Base-by-base conservation (phyloP, 1,140 invertebrate genomes). In the Apis mellifera region DNA sequence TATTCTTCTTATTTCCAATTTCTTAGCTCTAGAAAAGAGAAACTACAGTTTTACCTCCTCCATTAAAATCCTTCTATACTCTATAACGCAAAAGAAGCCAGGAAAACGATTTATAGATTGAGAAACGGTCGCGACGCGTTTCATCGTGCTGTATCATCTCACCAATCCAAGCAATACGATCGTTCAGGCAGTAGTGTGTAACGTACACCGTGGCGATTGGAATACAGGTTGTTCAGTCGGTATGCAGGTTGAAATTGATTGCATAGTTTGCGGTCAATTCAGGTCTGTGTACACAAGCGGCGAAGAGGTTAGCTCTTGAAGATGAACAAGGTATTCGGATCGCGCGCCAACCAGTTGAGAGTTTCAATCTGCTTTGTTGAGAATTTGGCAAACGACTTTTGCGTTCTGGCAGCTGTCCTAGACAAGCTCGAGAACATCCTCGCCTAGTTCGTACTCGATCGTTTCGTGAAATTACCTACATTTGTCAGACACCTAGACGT, bases 161-260 rank as follows among this genome's bases (percentile, higher is more conserved):
- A 1, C 0, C 21, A 54, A 23, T 54, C 2, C 8, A 26, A 52
- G 15, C 68, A 23, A 70, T 52, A 54, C 2, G 9, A 52, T 70
- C 48, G 13, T 9, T 1, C 48, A 72, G 9, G 8, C 26, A 7
- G 52, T 17, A 60, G 13, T n/a, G 12, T 50, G 17, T n/a, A 4
- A 32, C 23, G 62, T 64, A 48, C n/a, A 57, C 5, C 9, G 21
- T 11, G 19, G 9, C 15, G 12, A 54, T 23, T 9, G 59, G 13
- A 42, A 55, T 72, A 79, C 54, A 26, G 23, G 60, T 62, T 62
- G 17, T 62, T 26, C 48, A 71, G 68, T 48, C 21, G 21, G 23
- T 23, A n/a, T 54, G 52, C 23, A 71, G 12, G 59, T 17, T 81
- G 54, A 59, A 82, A 82, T 76, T 82, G 79, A 82, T 82, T 68